A percentile compares a stretch with the other conserved stretches of the same genome.
Evolutionary conservation across 1,140 invertebrate genomes (phyloP).

Genomic region (Goniozus legneri): DNA sequence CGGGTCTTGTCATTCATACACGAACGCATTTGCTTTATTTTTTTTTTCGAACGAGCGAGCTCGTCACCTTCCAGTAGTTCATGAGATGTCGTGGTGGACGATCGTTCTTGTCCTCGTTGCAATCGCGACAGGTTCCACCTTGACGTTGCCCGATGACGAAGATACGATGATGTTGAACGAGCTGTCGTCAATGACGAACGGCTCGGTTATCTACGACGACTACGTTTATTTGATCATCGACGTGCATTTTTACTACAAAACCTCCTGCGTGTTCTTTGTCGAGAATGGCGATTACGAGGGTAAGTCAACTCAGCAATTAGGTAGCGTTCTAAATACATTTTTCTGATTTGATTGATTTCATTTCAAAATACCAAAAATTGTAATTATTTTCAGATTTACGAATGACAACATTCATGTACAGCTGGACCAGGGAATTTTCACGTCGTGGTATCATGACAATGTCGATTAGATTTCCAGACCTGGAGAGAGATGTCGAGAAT

Average conservation of each 20-base stretch:
- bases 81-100: no score
- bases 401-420: not conserved
- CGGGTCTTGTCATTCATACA: no score
- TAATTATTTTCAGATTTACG: constrained; percentile 12
- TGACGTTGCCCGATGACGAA: no score
- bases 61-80: no score
- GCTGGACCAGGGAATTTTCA: constrained; percentile 20
- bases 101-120: no score
- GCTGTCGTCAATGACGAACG: no score
- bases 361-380: not conserved
- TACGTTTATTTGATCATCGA: constrained; percentile 14
- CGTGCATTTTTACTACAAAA: constrained; percentile 18
- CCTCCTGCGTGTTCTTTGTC: constrained; percentile 19
- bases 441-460: constrained; percentile 8
- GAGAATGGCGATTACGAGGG: constrained; percentile 6
- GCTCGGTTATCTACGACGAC: no score
- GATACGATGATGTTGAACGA: no score
- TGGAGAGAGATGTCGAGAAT: constrained; percentile 7
- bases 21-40: no score
- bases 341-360: not conserved
- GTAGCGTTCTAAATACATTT: no score
- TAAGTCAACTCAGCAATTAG: constrained; percentile 7
- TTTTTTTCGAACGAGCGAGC: no score
- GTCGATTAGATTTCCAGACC: constrained; percentile 13
- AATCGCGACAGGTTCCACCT: no score